Percentiles rank a stretch among this genome's conserved stretches.
Evolutionary conservation across 1,140 invertebrate genomes (phyloP).

Genomic region (Mizuhopecten yessoensis): DNA sequence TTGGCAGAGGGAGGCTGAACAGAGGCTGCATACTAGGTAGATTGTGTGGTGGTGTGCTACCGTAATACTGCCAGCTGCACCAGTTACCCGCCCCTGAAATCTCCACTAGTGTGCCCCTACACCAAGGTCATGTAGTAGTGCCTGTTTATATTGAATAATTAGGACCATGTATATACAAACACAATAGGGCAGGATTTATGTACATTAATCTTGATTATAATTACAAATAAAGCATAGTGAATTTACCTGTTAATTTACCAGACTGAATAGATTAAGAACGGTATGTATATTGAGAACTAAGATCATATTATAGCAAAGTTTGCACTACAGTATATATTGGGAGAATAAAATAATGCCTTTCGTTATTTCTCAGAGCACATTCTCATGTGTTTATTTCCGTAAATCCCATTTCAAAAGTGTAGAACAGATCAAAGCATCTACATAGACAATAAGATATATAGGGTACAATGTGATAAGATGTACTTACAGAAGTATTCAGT

Average conservation of each 20-base stretch:
- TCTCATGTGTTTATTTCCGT: too few species aligned
- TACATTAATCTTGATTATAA: neutral
- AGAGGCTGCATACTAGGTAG: neutral
- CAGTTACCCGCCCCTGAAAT: neutral
- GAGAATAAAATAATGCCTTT: too few species aligned
- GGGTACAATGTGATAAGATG: too few species aligned
- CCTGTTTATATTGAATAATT: neutral
- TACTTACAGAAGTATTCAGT: too few species aligned
- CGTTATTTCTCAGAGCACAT: too few species aligned
- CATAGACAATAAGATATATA: too few species aligned
- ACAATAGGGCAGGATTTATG: neutral
- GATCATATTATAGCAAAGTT: too few species aligned
- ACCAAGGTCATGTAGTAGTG: neutral
- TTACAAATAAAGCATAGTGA: neutral
- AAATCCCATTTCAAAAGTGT: too few species aligned
- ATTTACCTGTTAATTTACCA: neutral
- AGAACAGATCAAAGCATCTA: too few species aligned
- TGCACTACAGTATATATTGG: too few species aligned
- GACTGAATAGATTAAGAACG: neutral
- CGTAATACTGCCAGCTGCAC: neutral
- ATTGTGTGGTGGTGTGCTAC: slow-evolving; percentile 1
- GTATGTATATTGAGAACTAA: too few species aligned
- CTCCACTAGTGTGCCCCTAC: neutral
- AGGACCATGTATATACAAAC: neutral
- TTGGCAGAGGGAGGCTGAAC: neutral